phyloP scores from a whole-genome alignment of 2,888 invertebrate genomes.

The Zelleria hepariella region DNA sequence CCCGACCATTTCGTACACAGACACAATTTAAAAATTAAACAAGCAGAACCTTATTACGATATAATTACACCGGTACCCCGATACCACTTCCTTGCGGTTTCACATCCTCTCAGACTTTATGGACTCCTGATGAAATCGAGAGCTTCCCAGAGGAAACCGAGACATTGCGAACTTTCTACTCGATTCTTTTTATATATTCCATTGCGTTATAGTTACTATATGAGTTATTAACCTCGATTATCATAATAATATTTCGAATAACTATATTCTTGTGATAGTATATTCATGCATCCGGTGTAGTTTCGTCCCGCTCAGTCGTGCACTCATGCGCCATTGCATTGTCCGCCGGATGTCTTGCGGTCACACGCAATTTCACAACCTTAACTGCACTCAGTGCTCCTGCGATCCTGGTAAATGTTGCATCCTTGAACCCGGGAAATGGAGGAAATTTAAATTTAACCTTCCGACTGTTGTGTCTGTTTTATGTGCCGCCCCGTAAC shows the following conservation, averaged over 20 bases:
- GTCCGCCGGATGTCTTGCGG: slow-evolving; percentile 70
- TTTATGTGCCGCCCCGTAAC: too few relatives aligned
- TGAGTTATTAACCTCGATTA: not conserved
- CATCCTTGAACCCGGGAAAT: not conserved
- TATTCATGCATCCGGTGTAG: slow-evolving; percentile 58
- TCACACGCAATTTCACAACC: slow-evolving; percentile 69
- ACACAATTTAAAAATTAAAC: not conserved
- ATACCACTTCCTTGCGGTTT: slow-evolving; percentile 28
- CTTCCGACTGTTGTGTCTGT: too few relatives aligned
- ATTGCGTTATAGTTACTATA: not conserved
- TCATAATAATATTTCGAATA: not conserved
- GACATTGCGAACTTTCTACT: not conserved
- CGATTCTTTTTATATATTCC: not conserved
- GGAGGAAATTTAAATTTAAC: too few relatives aligned
- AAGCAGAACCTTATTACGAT: not conserved
- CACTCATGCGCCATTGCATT: slow-evolving; percentile 37
- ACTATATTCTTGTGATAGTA: not conserved
- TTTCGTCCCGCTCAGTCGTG: slow-evolving; percentile 35
- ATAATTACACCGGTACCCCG: not conserved
- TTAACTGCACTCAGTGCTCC: slow-evolving; percentile 37
- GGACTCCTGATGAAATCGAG: not conserved
- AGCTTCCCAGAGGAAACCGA: not conserved
- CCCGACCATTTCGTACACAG: not conserved
- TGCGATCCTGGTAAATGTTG: slow-evolving; percentile 39
- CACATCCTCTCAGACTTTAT: slow-evolving; percentile 20